Base-by-base conservation (phyloP, 1,140 invertebrate species). In the Danaus melanippus region DNA sequence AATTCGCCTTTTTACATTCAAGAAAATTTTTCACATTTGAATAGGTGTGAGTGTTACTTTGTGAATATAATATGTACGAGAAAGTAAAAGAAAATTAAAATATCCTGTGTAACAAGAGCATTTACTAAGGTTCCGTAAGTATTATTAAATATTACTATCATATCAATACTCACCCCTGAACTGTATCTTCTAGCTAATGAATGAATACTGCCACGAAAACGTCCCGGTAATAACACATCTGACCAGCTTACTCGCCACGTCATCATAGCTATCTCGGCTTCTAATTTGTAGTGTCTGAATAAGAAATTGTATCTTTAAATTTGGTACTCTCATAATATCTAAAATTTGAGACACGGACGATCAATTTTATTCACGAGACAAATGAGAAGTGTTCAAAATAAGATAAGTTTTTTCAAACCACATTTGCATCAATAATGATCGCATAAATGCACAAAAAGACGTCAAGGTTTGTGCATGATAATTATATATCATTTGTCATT, bases 201-300 rank as follows among this genome's bases (percentile, higher is more conserved):
- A 58, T 92, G 90, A 56, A 91, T 79, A 9, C 92, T 92, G 7
- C 92, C 92, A 10, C 90, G 84, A 6, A 89, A 71, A 12, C 87
- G 85, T 0, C 85, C 87, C 40, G 89, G 84, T 9, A 84, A 86
- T 15, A 88, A 79, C 0, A 97, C 91, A 60, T 98, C 96, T 55
- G 93, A 91, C 90, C 93, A 95, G 60, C 92, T 90, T 0, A 99
- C 93, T 68, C 94, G 93, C 97, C 97, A 99, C 12, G 94, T 96
- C 96, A 98, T 98, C 32, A 96, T 96, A 1, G 95, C 96, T 56
- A 99, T 92, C 87, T 97, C 97, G 0, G 94, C 93, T 82, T 98
- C 97, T 12, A 97, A 85, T 74, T 95, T 96, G 77, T 96, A 96
- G 79, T 96, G 95, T 68, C 97, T 97, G 57, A 42, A 58, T 41